Evolutionary conservation across 2,888 invertebrate species (phyloP).

Genomic region (Andrena chrysosceles): DNA sequence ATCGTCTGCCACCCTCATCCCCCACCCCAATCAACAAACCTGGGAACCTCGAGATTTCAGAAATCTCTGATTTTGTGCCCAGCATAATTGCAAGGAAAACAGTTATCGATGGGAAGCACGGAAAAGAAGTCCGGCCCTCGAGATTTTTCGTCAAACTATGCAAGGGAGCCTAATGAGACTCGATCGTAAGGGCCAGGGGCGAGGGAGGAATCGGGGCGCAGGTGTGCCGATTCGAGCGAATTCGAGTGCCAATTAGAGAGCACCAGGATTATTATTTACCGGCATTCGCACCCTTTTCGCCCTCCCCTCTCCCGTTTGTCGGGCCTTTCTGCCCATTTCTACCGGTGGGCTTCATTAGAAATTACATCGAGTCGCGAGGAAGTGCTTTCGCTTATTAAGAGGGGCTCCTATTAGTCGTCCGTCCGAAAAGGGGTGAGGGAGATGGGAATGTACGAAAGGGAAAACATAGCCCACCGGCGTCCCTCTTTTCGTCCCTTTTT

Average conservation of each 20-base stretch:
- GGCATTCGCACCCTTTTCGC: conserved; percentile 27
- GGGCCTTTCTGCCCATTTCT: conserved; percentile 30
- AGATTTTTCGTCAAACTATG: conserved; percentile 2
- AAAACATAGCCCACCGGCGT: neutral
- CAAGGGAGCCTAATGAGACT: conserved; percentile 29
- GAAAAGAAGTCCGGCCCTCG: conserved; percentile 3
- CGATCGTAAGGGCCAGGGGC: neutral
- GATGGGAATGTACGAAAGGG: neutral
- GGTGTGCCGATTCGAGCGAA: conserved; percentile 36
- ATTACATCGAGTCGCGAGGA: conserved; percentile 60
- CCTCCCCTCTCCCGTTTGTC: neutral
- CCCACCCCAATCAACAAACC: no score
- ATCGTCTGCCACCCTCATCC: no score
- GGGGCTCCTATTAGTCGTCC: conserved; percentile 51
- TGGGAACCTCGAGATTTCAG: no score
- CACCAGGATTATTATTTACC: conserved; percentile 58
- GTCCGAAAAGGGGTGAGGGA: conserved; percentile 20
- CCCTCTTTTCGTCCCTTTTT: neutral
- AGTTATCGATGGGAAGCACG: neutral
- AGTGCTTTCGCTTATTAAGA: conserved; percentile 64
- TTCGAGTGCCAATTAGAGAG: conserved; percentile 61
- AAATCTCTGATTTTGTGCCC: neutral
- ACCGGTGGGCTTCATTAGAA: conserved; percentile 56
- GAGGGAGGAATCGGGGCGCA: conserved; percentile 18
- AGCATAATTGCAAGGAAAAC: conserved; percentile 2